phyloP scores from a whole-genome alignment of 2,797 vertebrate genomes.

The Pampus argenteus region DNA sequence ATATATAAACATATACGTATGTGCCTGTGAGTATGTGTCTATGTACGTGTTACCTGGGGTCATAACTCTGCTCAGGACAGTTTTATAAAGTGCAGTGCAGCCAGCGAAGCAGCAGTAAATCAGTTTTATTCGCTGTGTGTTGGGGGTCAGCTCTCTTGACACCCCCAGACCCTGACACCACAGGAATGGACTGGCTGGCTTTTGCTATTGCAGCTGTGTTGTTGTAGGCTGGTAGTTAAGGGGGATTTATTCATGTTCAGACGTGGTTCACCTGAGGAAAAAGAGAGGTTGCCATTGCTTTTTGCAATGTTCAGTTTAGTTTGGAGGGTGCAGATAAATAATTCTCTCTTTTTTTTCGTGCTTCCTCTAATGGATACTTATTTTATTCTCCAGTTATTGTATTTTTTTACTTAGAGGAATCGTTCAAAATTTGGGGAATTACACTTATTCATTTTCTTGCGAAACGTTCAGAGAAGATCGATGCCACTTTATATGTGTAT shows the following conservation, averaged over 20 bases:
- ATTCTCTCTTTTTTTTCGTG: neutral
- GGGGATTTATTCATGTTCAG: conserved; percentile 60
- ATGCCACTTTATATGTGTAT: too few species aligned
- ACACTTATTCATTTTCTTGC: conserved; percentile 1
- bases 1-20: too few species aligned
- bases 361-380: neutral
- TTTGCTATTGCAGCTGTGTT: conserved; percentile 83
- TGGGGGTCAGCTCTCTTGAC: conserved; percentile 83
- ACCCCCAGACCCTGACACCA: conserved; percentile 75
- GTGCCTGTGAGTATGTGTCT: conserved; percentile 53
- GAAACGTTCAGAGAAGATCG: conserved; percentile 2
- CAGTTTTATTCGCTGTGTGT: conserved; percentile 84
- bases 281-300: conserved; percentile 30
- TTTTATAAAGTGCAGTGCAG: conserved; percentile 83
- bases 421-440: neutral
- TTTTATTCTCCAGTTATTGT: neutral
- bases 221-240: conserved; percentile 70
- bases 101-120: conserved; percentile 80
- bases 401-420: neutral
- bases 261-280: conserved; percentile 72
- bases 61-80: conserved; percentile 81
- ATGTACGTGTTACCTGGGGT: conserved; percentile 69
- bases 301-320: conserved; percentile 51
- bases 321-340: conserved; percentile 30
- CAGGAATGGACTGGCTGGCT: conserved; percentile 72